phyloP scores from a whole-genome alignment of 2,797 vertebrate genomes.

The Diplodus puntazzo region DNA sequence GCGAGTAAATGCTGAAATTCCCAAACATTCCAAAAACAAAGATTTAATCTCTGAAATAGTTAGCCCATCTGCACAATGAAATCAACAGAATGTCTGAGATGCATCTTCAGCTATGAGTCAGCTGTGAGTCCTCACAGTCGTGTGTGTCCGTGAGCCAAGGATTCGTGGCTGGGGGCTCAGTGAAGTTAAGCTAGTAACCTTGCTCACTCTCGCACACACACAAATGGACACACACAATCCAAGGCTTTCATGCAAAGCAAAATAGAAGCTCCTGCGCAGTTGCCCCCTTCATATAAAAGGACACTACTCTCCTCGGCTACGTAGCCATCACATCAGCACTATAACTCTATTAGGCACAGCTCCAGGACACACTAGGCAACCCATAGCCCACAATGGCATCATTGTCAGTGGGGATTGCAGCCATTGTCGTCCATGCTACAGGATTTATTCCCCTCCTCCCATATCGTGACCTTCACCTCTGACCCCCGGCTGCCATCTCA shows the following conservation, averaged over 20 bases:
- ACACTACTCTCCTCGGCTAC: conserved; percentile 74
- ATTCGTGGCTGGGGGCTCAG: conserved; percentile 58
- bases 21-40: conserved; percentile 15
- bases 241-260: conserved; percentile 75
- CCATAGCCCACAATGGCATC: conserved; percentile 80
- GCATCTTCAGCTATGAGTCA: conserved; percentile 42
- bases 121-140: conserved; percentile 54
- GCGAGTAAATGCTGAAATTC: not conserved
- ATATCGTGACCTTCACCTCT: conserved; percentile 83
- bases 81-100: conserved; percentile 38
- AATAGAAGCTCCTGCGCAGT: conserved; percentile 70
- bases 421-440: conserved; percentile 80
- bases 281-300: conserved; percentile 71
- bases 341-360: conserved; percentile 86
- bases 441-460: conserved; percentile 84
- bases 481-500: conserved; percentile 77
- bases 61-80: conserved; percentile 36
- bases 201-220: conserved; percentile 37
- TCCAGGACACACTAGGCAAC: conserved; percentile 83
- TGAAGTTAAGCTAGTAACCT: conserved; percentile 64
- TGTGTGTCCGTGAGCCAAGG: conserved; percentile 56
- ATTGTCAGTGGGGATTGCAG: conserved; percentile 80
- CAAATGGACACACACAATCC: conserved; percentile 63
- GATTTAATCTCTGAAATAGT: conserved; percentile 15
- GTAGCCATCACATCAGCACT: conserved; percentile 80